Base-by-base conservation (phyloP, 2,888 invertebrate species). In the Nymphalis urticae region DNA sequence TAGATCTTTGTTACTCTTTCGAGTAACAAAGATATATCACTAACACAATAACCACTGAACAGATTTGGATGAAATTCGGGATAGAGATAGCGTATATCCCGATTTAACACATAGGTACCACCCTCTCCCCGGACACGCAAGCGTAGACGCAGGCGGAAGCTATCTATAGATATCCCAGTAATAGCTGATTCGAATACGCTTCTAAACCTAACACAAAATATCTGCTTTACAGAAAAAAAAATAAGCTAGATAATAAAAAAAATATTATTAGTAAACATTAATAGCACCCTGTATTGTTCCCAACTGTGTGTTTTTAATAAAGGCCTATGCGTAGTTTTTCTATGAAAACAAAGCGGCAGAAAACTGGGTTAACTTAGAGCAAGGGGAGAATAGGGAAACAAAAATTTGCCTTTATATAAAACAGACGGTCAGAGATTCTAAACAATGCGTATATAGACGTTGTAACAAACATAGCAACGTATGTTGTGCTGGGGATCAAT, bases 341-440 rank as follows among this genome's bases (percentile, higher is more conserved):
- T 58, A 9, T 58, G 27, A 58, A 32, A 58, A 58, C 58, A 58
- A 58, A 58, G 58, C 42, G 36, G 19, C n/a, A 32, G 7, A 42
- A 42, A 58, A 58, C 58, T 58, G 42, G 58, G 58, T 58, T 58
- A 58, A 58, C 58, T 58, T 58, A 42, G 58, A 42, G 58, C 27
- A 56, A 56, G 54, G 32, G 58, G 58, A 42, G 58, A 4, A 58
- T 56, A 17, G 56, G 36, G 50, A 19, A 50, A 32, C 58, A 42
- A 56, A 56, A 56, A 42, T 58, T 17, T n/a, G 42, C 42, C 58
- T 58, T 58, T 58, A 58, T 58, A 36, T 42, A 36, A 36, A 56
- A 56, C 56, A 16, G 17, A 58, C 58, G 36, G 58, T 58, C 58
- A 42, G 58, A 32, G 32, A 16, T n/a, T 32, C 56, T 3, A 42